Percentiles rank a stretch among this genome's conserved stretches.
phyloP scores from a whole-genome alignment of 2,113 vertebrate species.

The Paraplagusia blochii region DNA sequence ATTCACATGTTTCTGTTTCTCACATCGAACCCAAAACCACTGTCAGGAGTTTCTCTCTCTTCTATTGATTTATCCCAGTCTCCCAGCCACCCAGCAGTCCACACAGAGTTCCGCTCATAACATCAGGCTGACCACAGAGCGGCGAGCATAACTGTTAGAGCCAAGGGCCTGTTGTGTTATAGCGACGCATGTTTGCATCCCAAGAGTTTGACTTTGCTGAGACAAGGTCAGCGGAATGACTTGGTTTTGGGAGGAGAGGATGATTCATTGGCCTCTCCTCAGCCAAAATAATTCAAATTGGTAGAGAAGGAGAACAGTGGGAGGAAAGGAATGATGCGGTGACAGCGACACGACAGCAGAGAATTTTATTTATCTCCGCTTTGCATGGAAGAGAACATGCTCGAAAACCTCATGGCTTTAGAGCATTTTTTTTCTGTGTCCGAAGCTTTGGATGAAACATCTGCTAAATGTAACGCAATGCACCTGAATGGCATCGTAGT shows the following conservation, averaged over 20 bases:
- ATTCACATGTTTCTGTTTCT: conserved; percentile 28
- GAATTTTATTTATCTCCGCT: neutral
- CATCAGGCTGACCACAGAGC: conserved; percentile 33
- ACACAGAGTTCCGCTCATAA: conserved; percentile 33
- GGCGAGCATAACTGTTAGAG: conserved; percentile 32
- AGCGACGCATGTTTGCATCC: conserved; percentile 9
- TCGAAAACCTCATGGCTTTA: no score
- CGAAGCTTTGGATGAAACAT: no score
- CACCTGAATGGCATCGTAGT: no score
- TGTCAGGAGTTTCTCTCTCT: conserved; percentile 23
- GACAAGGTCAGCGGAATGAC: conserved; percentile 4
- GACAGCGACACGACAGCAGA: neutral
- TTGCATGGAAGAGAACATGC: neutral
- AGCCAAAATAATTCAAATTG: conserved; percentile 3
- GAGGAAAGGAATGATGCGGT: conserved; percentile 12
- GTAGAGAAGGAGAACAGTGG: neutral
- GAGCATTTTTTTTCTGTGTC: no score
- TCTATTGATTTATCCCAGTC: conserved; percentile 31
- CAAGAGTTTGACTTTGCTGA: conserved; percentile 2
- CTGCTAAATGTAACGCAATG: no score
- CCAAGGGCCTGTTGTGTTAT: conserved; percentile 12
- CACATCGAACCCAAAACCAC: conserved; percentile 31
- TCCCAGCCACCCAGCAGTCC: conserved; percentile 20
- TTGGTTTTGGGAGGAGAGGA: neutral
- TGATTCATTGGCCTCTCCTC: conserved; percentile 7